Evolutionary conservation across 2,797 vertebrate genomes (phyloP), one percentile per base, ranked within the genome.

Genomic region (Arremon brunneinucha): DNA sequence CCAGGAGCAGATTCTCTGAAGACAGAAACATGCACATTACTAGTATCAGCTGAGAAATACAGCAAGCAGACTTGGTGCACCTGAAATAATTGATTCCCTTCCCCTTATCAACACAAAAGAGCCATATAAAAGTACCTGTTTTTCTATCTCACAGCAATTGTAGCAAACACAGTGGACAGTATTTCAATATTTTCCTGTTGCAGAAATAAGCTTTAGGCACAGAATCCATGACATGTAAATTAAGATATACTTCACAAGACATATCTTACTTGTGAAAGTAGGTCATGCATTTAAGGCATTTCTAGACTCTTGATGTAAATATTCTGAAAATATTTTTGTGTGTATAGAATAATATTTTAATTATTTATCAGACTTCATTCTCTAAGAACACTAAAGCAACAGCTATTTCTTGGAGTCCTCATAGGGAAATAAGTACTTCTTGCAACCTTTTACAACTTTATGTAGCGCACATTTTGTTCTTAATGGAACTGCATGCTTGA

Each of bases 261-360:
- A 12, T 57, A 89, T 91, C 68, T 80, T 70, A 70, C 65, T 78
- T 83, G 32, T 91, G 69, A 94, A 95, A 95, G 82, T 91, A 96
- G 92, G 94, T 93, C 89, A 96, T 22, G 47, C 30, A 71, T 86
- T 89, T 81, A 70, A 91, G 92, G 69, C 82, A 90, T 72, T 90
- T 95, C 72, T 47, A 89, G 69, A 70, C 41, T 85, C 53, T 52
- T n/a, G 37, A 86, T 86, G 80, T 69, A 94, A 93, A 86, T 83
- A 91, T 71, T 94, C 72, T 83, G 70, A 94, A 94, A 93, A 92
- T 55, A 60, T 79, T 64, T 63, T 82, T 82, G 22, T 60, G 30
- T 71, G 57, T 72, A 64, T 32, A 79, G 87, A 93, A 71, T n/a
- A 91, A 32, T 87, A 78, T 81, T 87, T 92, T 52, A 85, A 85